Base-by-base conservation (phyloP, 2,888 invertebrate genomes). In the Macaria notata region DNA sequence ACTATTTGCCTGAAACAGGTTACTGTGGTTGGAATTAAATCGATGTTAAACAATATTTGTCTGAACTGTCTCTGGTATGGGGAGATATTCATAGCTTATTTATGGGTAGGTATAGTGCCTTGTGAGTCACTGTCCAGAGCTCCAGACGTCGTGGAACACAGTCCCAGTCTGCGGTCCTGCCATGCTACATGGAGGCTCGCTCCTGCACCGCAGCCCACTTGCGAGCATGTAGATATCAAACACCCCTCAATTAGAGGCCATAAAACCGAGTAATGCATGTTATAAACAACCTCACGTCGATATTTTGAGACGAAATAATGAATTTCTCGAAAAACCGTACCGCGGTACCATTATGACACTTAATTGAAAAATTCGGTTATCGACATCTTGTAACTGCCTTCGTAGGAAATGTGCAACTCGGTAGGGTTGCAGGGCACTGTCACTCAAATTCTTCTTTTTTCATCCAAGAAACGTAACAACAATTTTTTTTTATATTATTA, bases 341-440 rank as follows among this genome's bases (percentile, higher is more conserved):
- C 72, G 70, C 73, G 80, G 75, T 78, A 79, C 79, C 74, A 86
- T 88, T 88, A 89, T 87, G 82, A 86, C 88, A 86, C 86, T 79
- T 88, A 88, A 90, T 90, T 90, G 89, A 90, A 88, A 75, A 87
- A 83, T 78, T 86, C 82, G 77, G 81, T 81, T 86, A 88, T 89
- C 86, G 81, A 73, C 79, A 85, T 82, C 74, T 67, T 75, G 75
- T 83, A 86, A 88, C 78, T 83, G 79, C 75, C 81, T 90, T 88
- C 86, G 87, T 88, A 87, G 88, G 88, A 88, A 73, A 84, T 50
- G 57, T 42, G 50, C 46, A 9, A 33, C 4, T 45, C 48, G 48
- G 36, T 62, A 85, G 84, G 86, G 86, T 65, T 87, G 83, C n/a
- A 31, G 33, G 38, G 36, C 30, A 33, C 33, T 33, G 33, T 33